These are phyloP conservation scores for Tamias sibiricus DNA, from an alignment of 2,113 vertebrate species.

Conservation along the genomic window DNA sequence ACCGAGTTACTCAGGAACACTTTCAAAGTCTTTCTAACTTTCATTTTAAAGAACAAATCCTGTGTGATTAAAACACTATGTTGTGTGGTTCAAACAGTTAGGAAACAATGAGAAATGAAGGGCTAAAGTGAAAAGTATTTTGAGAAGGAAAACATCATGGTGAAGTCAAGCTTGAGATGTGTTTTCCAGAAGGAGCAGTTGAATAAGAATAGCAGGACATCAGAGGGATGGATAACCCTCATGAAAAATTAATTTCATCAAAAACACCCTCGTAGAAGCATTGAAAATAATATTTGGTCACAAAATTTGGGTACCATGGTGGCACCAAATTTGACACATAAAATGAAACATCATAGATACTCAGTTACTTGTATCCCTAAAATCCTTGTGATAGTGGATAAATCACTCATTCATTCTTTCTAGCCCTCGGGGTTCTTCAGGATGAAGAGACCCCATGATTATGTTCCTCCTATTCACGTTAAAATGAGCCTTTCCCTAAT, in stretches of 20 bases:
- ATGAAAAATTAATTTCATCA: background rate
- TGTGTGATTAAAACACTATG: background rate
- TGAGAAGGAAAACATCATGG: background rate
- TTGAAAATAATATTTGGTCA: background rate
- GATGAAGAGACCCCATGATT: background rate
- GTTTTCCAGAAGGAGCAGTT: background rate
- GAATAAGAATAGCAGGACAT: background rate
- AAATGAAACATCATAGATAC: background rate
- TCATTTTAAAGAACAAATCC: background rate
- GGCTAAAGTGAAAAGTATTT: background rate
- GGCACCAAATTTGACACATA: background rate
- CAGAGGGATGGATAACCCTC: background rate
- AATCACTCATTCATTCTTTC: background rate
- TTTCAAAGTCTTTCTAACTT: background rate
- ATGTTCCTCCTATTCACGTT: background rate
- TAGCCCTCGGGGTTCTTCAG: background rate
- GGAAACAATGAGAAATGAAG: background rate
- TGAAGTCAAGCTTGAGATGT: background rate
- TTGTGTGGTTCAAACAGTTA: background rate
- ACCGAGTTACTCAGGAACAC: background rate
- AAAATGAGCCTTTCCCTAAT: background rate
- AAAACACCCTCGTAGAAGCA: background rate
- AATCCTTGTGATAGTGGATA: background rate
- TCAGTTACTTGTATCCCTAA: background rate
- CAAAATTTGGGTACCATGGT: background rate